A percentile compares a stretch with the other conserved stretches of the same genome.
phyloP scores from a whole-genome alignment of 2,113 vertebrate species.

The Epinephelus cyanopodus region DNA sequence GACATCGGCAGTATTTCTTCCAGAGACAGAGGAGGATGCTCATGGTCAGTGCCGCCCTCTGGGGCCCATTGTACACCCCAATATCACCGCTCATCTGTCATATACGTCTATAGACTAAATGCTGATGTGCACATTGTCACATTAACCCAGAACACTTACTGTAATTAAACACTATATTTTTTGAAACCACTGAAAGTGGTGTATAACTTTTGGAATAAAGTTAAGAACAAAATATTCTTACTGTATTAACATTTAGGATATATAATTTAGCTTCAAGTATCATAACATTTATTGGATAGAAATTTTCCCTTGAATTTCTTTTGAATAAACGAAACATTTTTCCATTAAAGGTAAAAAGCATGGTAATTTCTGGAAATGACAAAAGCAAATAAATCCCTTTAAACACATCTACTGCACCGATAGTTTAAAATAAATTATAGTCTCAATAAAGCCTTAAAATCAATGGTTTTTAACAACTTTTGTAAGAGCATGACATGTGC shows the following conservation, averaged over 20 bases:
- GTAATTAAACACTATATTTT: background rate
- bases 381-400: too few relatives aligned
- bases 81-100: background rate
- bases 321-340: background rate
- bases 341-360: background rate
- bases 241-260: background rate
- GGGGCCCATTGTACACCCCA: background rate
- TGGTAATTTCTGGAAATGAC: background rate
- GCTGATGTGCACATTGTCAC: background rate
- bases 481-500: background rate
- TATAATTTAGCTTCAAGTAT: background rate
- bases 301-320: background rate
- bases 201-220: background rate
- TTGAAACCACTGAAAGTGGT: background rate
- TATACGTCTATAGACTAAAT: background rate
- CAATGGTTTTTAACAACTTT: background rate
- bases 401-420: background rate
- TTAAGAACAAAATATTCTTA: background rate
- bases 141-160: background rate
- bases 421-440: background rate
- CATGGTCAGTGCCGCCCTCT: slow-evolving; percentile 73
- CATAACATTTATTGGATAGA: background rate
- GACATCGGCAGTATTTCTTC: slow-evolving; percentile 86
- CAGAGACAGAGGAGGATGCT: slow-evolving; percentile 87
- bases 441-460: background rate